Conservation (phyloP, 1,140 invertebrate genomes). For the Atta texana region DNA sequence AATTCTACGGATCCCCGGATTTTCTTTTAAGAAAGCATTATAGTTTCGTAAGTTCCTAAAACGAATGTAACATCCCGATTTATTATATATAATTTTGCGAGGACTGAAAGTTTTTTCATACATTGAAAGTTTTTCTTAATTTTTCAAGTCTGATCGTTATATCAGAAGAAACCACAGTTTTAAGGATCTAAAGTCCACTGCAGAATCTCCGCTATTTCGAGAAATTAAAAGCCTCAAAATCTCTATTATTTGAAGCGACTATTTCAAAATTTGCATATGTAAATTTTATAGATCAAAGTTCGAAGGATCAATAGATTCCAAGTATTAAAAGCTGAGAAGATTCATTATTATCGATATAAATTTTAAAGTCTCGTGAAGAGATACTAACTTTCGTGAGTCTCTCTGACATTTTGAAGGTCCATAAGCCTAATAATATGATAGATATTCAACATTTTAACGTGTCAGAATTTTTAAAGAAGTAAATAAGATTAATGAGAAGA, state of each 20-base stretch:
- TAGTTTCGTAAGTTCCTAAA: conserved; percentile 8
- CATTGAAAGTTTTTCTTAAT: neutral
- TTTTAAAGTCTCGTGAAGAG: conserved; percentile 35
- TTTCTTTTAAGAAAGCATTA: conserved; percentile 4
- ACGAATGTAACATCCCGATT: conserved; percentile 8
- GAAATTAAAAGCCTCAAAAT: conserved; percentile 4
- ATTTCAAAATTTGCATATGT: conserved; percentile 18
- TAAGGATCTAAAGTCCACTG: neutral
- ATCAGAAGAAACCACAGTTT: neutral
- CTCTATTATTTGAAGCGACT: conserved; percentile 18
- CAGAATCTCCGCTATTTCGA: conserved; percentile 6
- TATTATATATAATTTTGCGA: neutral
- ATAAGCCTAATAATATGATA: conserved; percentile 35
- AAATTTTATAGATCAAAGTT: conserved; percentile 31
- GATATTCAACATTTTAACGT: conserved; percentile 22
- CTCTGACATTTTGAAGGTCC: neutral
- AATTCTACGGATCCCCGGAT: neutral
- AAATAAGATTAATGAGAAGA: conserved; percentile 14
- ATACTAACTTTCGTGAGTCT: conserved; percentile 21
- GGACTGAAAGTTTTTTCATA: neutral
- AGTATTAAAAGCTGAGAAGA: conserved; percentile 28
- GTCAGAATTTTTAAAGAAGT: conserved; percentile 1
- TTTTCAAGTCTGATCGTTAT: neutral
- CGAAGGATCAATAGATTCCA: conserved; percentile 21
- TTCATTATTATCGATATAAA: conserved; percentile 32